Base-by-base conservation (phyloP, 2,113 vertebrate genomes). In the Brienomyrus brachyistius region DNA sequence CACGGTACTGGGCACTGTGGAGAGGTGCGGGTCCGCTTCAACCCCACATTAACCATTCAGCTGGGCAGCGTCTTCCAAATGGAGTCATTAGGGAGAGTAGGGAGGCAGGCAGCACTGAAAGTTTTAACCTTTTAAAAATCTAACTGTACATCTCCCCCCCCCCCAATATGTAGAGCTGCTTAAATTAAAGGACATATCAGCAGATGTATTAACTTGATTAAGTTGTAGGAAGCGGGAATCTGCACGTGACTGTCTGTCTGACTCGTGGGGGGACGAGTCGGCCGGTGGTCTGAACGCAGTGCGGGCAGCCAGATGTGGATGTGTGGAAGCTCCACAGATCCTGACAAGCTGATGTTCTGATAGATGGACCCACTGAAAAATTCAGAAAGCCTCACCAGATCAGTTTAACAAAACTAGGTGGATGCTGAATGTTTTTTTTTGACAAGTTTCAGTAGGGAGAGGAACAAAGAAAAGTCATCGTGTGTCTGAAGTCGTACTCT, bases 171-270 rank as follows among this genome's bases (percentile, higher is more conserved):
- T 89, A 17, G 91, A 90, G 92, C 89, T 50, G 93, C 93, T 92
- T 91, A 92, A 95, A 95, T 95, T 95, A 95, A 96, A 94, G 91
- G 93, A 92, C 62, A 89, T 90, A 93, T 92, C 94, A 88, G 91
- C 94, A 94, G 93, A 94, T 94, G 95, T 94, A 94, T 95, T 92
- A 94, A 94, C 93, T 91, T 48, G 27, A 95, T 40, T 40, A 40
- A 40, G 40, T 40, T 40, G 92, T 35, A 95, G 95, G 95, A 95
- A 92, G 91, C 90, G 21, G 50, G 85, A 94, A 95, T 95, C 94
- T 95, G 94, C 94, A 95, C 94, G 90, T 70, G 91, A 35, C 92
- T 93, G 94, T 92, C 94, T 95, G 94, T 94, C 93, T 96, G 95
- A 94, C 95, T 95, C 94, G 95, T 92, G 95, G 93, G 93, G 10